Conservation (phyloP, 1,140 invertebrate genomes). For the Nebria ingens region DNA sequence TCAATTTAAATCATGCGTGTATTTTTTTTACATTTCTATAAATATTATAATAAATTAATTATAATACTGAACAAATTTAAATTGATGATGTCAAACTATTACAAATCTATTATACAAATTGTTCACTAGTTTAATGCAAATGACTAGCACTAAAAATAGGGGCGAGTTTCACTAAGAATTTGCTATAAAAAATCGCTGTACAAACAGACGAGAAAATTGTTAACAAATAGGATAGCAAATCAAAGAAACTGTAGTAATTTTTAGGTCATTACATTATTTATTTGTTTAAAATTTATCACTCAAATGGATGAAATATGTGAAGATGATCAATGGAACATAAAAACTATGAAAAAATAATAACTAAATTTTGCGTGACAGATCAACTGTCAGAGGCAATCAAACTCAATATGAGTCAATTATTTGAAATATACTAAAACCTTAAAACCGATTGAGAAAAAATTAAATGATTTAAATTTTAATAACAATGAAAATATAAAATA, state of each 20-base stretch:
- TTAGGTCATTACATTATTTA: neutral
- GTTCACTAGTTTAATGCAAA: too few relatives aligned
- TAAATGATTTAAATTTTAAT: neutral
- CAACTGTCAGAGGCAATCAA: neutral
- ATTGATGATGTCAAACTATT: too few relatives aligned
- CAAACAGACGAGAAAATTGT: too few relatives aligned
- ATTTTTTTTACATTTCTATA: too few relatives aligned
- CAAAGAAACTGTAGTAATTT: too few relatives aligned
- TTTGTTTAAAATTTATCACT: constrained; percentile 4
- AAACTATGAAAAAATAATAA: too few relatives aligned
- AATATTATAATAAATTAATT: constrained; percentile 10
- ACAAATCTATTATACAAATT: too few relatives aligned
- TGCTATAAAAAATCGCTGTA: too few relatives aligned
- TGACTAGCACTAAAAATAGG: constrained; percentile 1
- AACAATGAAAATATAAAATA: neutral
- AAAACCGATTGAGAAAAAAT: too few relatives aligned
- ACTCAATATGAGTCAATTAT: constrained; percentile 8
- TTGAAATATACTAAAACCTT: constrained; percentile 7
- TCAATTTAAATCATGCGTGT: neutral
- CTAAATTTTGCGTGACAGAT: neutral
- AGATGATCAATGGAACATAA: too few relatives aligned
- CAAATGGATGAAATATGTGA: too few relatives aligned
- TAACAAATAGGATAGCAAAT: neutral
- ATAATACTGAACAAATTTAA: constrained; percentile 7
- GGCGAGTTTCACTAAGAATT: neutral